Evolutionary conservation across 2,888 invertebrate species (phyloP).

Genomic region (Endotricha flammealis): DNA sequence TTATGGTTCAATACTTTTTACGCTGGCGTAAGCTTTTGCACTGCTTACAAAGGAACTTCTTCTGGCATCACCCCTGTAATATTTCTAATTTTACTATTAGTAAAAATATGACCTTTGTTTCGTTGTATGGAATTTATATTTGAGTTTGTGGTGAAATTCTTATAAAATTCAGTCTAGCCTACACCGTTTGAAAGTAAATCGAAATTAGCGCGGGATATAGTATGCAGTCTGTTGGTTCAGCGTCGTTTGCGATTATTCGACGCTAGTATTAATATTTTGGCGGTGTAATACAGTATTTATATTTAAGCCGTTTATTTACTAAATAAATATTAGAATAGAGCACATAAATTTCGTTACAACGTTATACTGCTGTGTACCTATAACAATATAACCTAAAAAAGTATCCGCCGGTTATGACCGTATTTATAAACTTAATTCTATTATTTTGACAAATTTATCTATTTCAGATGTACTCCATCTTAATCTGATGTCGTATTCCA

Average conservation of each 20-base stretch:
- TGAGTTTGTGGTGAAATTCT: background rate
- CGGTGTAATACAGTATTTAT: no score
- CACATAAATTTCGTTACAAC: background rate
- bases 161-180: background rate
- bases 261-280: no score
- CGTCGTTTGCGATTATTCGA: conserved; percentile 44
- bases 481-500: conserved; percentile 32
- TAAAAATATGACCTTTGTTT: background rate
- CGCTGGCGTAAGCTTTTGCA: conserved; percentile 28
- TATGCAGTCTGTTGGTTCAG: conserved; percentile 44
- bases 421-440: conserved; percentile 18
- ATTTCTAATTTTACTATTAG: background rate
- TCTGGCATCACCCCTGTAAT: conserved; percentile 12
- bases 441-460: conserved; percentile 10
- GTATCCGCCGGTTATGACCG: conserved; percentile 52
- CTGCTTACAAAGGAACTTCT: conserved; percentile 45
- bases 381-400: conserved; percentile 60
- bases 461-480: conserved; percentile 49
- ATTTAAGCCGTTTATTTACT: no score
- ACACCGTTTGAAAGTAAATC: conserved; percentile 12
- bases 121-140: background rate
- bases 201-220: conserved; percentile 72
- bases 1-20: background rate
- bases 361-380: conserved; percentile 13
- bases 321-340: no score